These are phyloP conservation scores for Spodoptera exigua DNA, from an alignment of 2,888 invertebrate species.

Conservation along the genomic window DNA sequence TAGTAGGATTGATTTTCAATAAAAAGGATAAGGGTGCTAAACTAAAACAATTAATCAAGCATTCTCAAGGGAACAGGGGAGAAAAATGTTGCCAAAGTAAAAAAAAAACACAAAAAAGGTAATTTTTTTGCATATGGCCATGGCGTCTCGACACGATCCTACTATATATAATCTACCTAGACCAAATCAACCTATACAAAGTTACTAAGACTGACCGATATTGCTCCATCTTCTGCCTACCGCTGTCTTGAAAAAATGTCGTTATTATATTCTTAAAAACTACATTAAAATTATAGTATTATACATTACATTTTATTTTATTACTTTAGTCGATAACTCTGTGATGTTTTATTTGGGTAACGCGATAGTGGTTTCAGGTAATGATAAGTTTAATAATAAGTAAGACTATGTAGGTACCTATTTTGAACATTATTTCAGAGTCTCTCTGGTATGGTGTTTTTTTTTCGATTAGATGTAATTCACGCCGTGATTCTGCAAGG, in stretches of 20 bases:
- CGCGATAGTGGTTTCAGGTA: no score
- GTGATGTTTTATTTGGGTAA: neutral
- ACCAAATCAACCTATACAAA: slow-evolving; percentile 59
- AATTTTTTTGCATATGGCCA: slow-evolving; percentile 49
- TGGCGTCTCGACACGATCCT: slow-evolving; percentile 43
- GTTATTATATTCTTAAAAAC: slow-evolving; percentile 58
- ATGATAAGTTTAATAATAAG: no score
- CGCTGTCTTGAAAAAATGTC: slow-evolving; percentile 73
- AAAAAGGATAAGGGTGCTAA: no score
- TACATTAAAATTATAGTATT: neutral
- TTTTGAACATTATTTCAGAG: no score
- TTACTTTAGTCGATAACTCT: slow-evolving; percentile 44
- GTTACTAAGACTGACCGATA: slow-evolving; percentile 59
- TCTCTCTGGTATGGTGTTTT: no score
- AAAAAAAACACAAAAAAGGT: neutral
- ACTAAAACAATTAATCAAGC: no score
- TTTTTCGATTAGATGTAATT: no score
- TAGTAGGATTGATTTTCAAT: no score
- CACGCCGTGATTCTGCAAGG: no score
- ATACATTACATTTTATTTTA: neutral
- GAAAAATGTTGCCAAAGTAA: neutral
- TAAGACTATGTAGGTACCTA: no score
- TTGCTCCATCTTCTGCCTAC: slow-evolving; percentile 66
- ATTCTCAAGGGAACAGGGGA: no score
- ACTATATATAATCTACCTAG: slow-evolving; percentile 60